These are phyloP conservation scores for Heterochromis multidens DNA, from an alignment of 2,113 vertebrate genomes.

Conservation along the genomic window DNA sequence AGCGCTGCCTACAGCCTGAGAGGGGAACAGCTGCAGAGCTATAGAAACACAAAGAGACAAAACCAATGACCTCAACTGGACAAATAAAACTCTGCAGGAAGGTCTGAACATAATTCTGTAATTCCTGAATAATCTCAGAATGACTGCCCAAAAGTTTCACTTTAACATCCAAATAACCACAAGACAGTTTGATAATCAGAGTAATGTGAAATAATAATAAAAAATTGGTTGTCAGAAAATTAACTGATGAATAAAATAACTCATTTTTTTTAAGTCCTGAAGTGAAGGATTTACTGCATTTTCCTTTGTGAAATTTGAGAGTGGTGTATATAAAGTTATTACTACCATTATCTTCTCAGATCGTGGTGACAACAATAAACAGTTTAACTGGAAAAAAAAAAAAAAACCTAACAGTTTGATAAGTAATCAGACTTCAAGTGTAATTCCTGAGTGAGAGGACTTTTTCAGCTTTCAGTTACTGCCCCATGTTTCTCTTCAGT, in stretches of 20 bases:
- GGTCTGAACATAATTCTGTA: too few relatives aligned
- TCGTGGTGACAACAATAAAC: too few relatives aligned
- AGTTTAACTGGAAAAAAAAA: too few relatives aligned
- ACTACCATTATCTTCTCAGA: not conserved
- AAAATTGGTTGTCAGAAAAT: not conserved
- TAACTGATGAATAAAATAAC: not conserved
- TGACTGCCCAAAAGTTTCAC: too few relatives aligned
- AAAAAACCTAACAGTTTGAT: too few relatives aligned
- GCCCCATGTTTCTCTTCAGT: too few relatives aligned
- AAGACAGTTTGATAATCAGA: not conserved
- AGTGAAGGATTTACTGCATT: not conserved
- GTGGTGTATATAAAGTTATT: not conserved
- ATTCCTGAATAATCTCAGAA: too few relatives aligned
- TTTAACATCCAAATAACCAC: too few relatives aligned
- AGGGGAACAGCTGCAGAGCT: conserved; percentile 74
- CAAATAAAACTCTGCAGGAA: not conserved
- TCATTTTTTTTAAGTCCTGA: not conserved
- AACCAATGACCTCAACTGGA: not conserved
- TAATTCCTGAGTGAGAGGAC: not conserved
- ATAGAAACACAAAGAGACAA: not conserved
- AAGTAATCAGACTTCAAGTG: not conserved
- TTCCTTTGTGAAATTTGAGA: not conserved
- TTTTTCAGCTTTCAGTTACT: too few relatives aligned
- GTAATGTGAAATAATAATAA: not conserved
- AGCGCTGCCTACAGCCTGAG: conserved; percentile 20